Conservation (phyloP, 2,888 invertebrate genomes). For the Aspidapion aeneum region DNA sequence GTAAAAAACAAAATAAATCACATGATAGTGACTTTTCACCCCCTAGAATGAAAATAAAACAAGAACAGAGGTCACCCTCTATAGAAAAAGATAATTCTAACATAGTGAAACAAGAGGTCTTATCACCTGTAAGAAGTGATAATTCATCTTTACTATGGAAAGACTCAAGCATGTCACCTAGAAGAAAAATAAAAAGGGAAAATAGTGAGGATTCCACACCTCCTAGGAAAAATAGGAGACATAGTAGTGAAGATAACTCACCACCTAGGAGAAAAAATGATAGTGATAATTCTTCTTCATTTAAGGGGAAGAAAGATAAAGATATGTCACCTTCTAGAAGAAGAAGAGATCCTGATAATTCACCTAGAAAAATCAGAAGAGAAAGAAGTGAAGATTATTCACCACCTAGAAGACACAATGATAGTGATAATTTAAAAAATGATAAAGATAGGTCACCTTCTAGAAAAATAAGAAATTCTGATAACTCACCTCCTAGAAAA, state of each 20-base stretch:
- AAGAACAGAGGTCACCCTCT: conserved; percentile 16
- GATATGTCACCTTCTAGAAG: conserved; percentile 39
- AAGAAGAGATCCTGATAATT: conserved; percentile 23
- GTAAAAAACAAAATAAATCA: too few species aligned
- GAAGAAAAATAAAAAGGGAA: conserved; percentile 20
- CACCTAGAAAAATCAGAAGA: conserved; percentile 7
- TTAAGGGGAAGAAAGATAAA: conserved; percentile 27
- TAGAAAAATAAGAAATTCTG: conserved; percentile 21
- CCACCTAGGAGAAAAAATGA: conserved; percentile 28
- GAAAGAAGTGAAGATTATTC: conserved; percentile 17
- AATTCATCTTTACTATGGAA: too few species aligned
- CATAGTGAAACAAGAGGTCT: conserved; percentile 7
- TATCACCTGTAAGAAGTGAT: conserved; percentile 9
- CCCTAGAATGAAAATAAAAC: neutral
- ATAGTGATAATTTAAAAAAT: conserved; percentile 10
- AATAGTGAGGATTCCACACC: conserved; percentile 22
- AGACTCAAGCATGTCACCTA: too few species aligned
- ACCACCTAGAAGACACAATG: conserved; percentile 11
- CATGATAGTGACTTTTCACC: conserved; percentile 2
- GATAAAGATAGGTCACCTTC: conserved; percentile 15
- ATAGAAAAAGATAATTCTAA: neutral
- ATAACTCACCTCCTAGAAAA: conserved; percentile 19
- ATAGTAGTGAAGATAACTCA: conserved; percentile 23
- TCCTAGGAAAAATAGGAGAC: conserved; percentile 22
- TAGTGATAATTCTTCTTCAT: conserved; percentile 36